These are phyloP conservation scores for Aquatica leii DNA, from an alignment of 2,888 invertebrate genomes.

Conservation along the genomic window DNA sequence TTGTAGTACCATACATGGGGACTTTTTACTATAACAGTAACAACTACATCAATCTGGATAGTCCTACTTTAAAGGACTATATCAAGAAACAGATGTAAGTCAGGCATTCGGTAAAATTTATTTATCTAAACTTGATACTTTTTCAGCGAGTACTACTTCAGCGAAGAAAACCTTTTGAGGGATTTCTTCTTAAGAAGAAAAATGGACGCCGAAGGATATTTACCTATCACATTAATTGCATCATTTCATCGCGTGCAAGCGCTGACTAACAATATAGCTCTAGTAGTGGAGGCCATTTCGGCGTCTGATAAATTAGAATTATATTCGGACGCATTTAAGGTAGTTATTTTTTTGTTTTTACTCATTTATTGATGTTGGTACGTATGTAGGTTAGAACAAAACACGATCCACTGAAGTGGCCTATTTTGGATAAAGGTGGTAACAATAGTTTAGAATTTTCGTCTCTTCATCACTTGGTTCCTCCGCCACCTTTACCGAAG, in stretches of 20 bases:
- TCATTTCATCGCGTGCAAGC: slow-evolving; percentile 94
- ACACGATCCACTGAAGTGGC: slow-evolving; percentile 88
- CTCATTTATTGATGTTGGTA: slow-evolving; percentile 1
- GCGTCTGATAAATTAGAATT: slow-evolving; percentile 89
- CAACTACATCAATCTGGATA: slow-evolving; percentile 56
- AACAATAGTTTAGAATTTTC: slow-evolving; percentile 48
- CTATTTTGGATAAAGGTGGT: slow-evolving; percentile 71
- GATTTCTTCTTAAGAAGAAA: slow-evolving; percentile 97
- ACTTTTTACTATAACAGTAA: slow-evolving; percentile 69
- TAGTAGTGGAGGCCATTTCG: slow-evolving; percentile 85
- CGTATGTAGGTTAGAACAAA: slow-evolving; percentile 78
- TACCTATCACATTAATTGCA: slow-evolving; percentile 92
- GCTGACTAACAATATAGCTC: slow-evolving; percentile 82
- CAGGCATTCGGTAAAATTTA: slow-evolving; percentile 20
- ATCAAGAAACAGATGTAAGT: slow-evolving; percentile 93
- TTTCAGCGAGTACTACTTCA: slow-evolving; percentile 98
- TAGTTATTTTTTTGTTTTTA: slow-evolving; percentile 51
- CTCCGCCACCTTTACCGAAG: slow-evolving; percentile 76
- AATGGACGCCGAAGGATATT: slow-evolving; percentile 94
- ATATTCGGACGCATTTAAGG: slow-evolving; percentile 73
- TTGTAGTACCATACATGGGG: slow-evolving; percentile 65
- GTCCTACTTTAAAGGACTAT: slow-evolving; percentile 77
- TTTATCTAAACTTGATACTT: slow-evolving; percentile 30
- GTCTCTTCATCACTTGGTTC: slow-evolving; percentile 70
- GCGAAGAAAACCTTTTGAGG: slow-evolving; percentile 91